Conservation (phyloP, 2,888 invertebrate genomes). For the Thalpophila matura region DNA sequence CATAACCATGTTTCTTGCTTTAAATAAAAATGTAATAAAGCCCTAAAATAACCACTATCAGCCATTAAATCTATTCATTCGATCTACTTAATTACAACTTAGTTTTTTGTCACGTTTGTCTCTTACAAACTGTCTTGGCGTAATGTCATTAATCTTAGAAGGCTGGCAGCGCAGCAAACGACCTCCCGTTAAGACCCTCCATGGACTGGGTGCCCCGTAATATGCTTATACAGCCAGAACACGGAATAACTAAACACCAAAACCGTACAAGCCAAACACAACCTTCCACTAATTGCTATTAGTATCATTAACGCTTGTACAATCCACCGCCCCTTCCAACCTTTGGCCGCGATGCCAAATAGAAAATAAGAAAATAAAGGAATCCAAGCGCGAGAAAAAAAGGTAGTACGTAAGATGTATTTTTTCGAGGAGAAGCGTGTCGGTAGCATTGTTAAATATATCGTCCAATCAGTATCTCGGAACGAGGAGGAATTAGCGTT, state of each 20-base stretch:
- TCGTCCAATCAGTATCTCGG: conserved; percentile 89
- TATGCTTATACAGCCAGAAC: conserved; percentile 81
- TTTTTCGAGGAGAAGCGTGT: conserved; percentile 86
- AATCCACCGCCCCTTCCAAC: conserved; percentile 70
- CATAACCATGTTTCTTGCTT: neutral
- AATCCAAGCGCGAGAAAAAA: conserved; percentile 82
- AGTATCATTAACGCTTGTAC: conserved; percentile 83
- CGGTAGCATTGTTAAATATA: conserved; percentile 90
- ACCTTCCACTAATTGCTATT: conserved; percentile 86
- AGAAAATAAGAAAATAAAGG: conserved; percentile 85
- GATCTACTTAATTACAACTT: conserved; percentile 80
- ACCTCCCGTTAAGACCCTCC: conserved; percentile 89
- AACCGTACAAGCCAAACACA: conserved; percentile 80
- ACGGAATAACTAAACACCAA: conserved; percentile 82
- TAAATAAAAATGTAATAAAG: conserved; percentile 30
- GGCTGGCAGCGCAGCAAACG: conserved; percentile 89
- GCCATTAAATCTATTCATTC: conserved; percentile 67
- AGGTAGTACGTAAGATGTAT: conserved; percentile 87
- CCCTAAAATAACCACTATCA: conserved; percentile 35
- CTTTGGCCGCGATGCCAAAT: conserved; percentile 74
- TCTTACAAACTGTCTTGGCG: conserved; percentile 86
- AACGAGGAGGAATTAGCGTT: conserved; percentile 87
- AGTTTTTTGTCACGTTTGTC: conserved; percentile 85
- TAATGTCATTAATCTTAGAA: conserved; percentile 89
- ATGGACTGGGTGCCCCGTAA: conserved; percentile 84